Evolutionary conservation across 2,113 vertebrate genomes (phyloP), one percentile per base, ranked within the genome.

Genomic region (Hassar affinis): DNA sequence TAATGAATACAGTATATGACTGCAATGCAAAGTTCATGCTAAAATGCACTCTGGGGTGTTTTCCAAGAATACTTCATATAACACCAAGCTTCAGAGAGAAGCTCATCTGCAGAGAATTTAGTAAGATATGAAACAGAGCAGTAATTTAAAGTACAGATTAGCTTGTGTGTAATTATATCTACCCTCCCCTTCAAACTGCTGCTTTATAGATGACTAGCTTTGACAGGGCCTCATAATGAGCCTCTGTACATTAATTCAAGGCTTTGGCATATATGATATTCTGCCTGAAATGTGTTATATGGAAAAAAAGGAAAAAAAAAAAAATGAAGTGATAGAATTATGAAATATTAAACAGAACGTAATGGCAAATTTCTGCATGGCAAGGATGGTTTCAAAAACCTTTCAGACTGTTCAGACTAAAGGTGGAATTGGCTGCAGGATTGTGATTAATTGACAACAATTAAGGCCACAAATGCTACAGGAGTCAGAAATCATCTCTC

Each of bases 311-410:
- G 33, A 49, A n/a, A 49, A 47, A 18, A 51, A 61, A 27, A 59
- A 22, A 33, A 27, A 27, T 82, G 68, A 79, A 82, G 85, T 84
- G 47, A 86, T 84, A 66, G 79, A 83, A 86, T 83, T 72, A 84
- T 88, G 68, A 88, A 88, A 81, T 88, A 88, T 87, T 87, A 80
- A 88, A 82, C 61, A 82, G 59, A 71, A 64, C 42, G 77, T 84
- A 87, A 80, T 82, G 84, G 68, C 79, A 77, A 79, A 82, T 79
- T 75, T 61, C 42, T 75, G 76, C 51, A 85, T 47, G 78, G 38
- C 56, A 75, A 81, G 77, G 51, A 61, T 80, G 78, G 33, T 74
- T 68, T 80, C 15, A 35, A n/a, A 74, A 54, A 56, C 51, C 45
- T 78, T 61, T 81, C 59, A 83, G 35, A 59, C 51, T 61, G 79